phyloP scores from a whole-genome alignment of 30 jellyfish, hydroid and myxozoan species.

The Cassiopea xamachana region DNA sequence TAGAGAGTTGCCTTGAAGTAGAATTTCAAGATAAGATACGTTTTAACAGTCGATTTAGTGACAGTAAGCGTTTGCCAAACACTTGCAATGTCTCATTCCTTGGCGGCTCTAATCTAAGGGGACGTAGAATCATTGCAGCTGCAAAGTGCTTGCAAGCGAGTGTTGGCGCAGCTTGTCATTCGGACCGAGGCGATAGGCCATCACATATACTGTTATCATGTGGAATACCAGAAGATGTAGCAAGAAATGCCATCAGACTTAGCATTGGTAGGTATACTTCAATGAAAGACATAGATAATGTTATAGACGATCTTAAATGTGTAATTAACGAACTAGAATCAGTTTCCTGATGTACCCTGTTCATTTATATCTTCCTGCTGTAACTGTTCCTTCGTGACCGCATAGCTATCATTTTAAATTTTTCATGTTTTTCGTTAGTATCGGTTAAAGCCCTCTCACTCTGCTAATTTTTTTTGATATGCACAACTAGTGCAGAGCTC shows the following conservation, averaged over 20 bases:
- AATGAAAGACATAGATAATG: constrained; percentile 71
- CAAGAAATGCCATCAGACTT: constrained; percentile 84
- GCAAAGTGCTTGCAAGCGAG: constrained; percentile 83
- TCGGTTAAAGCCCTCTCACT: too few species aligned
- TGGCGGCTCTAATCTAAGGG: constrained; percentile 65
- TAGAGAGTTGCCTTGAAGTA: constrained; percentile 54
- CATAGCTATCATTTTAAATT: too few species aligned
- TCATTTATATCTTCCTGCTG: too few species aligned
- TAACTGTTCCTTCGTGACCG: too few species aligned
- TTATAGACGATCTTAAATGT: constrained; percentile 67
- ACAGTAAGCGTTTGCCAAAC: constrained; percentile 81
- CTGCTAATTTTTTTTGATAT: too few species aligned
- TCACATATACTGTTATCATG: constrained; percentile 85
- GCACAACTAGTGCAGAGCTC: too few species aligned
- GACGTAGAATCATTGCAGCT: constrained; percentile 59
- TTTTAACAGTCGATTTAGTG: constrained; percentile 58
- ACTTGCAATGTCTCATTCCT: constrained; percentile 85
- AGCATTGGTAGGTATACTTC: constrained; percentile 96
- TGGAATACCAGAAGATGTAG: constrained; percentile 84
- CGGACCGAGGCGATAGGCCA: constrained; percentile 76
- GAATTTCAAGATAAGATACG: constrained; percentile 39
- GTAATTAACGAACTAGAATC: constrained; percentile 42
- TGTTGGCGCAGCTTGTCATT: constrained; percentile 99
- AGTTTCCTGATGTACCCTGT: neutral
- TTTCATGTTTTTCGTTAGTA: too few species aligned